Conservation (phyloP, 1,140 invertebrate species). For the Euwallacea similis region DNA sequence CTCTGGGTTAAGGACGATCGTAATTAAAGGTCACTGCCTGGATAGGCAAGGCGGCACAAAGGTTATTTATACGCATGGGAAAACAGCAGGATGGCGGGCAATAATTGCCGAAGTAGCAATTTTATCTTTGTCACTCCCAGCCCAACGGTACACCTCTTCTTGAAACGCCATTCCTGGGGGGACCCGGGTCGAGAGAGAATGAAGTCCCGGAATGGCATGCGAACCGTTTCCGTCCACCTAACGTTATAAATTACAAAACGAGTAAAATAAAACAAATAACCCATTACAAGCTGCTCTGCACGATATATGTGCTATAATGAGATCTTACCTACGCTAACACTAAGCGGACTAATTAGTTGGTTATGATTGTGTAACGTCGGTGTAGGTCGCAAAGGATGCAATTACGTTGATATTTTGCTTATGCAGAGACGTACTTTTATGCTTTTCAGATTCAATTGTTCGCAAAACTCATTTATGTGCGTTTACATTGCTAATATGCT, state of each 20-base stretch:
- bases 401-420: constrained; percentile 15
- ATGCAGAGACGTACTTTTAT: neutral
- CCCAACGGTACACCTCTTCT: too few species aligned
- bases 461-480: too few species aligned
- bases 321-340: constrained; percentile 28
- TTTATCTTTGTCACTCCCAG: neutral
- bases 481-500: too few species aligned
- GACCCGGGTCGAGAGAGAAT: too few species aligned
- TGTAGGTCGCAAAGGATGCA: constrained; percentile 27
- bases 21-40: neutral
- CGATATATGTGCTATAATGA: constrained; percentile 18
- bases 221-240: constrained; percentile 2
- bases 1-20: neutral
- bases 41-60: neutral
- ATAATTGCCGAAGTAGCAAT: neutral
- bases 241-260: constrained; percentile 15
- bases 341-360: constrained; percentile 23
- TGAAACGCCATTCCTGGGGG: too few species aligned
- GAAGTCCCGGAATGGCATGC: constrained; percentile 2
- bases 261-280: constrained; percentile 21
- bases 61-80: neutral
- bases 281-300: constrained; percentile 11
- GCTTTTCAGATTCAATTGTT: too few species aligned
- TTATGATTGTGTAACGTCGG: constrained; percentile 20
- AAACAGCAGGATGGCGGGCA: neutral